Evolutionary conservation across 1,140 invertebrate species (phyloP), one percentile per base, ranked within the genome.

Genomic region (Uloborus diversus): DNA sequence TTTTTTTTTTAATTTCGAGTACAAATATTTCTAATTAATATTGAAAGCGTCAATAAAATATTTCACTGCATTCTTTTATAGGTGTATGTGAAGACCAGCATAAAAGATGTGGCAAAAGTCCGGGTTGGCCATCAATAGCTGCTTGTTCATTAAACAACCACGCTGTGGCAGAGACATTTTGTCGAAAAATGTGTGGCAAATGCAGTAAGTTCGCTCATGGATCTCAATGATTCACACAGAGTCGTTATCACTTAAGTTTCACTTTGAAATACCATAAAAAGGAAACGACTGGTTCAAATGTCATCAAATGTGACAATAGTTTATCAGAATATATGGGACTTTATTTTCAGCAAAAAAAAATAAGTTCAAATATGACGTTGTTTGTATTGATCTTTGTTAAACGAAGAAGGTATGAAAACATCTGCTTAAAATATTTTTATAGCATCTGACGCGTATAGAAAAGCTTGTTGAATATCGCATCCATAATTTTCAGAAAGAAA

Each of bases 161-260:
- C 51, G 13, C 49, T 1, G 51, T 70, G 3, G 68, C 49, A 11
- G 57, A 70, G 3, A 57, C 33, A 37, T 70, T 49, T 4, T 70
- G 68, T 13, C 13, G 68, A 17, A 57, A 57, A 37, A 70, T 70
- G 68, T 70, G 68, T 33, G 20, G 32, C 13, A 27, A 25, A 27
- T 70, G 68, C 25, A 35, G 68, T 70, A 70, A n/a, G n/a, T n/a
- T n/a, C n/a, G n/a, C n/a, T n/a, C n/a, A n/a, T n/a, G n/a, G n/a
- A n/a, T n/a, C n/a, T n/a, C n/a, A n/a, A n/a, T n/a, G n/a, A n/a
- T n/a, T n/a, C n/a, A n/a, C n/a, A n/a, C n/a, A n/a, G n/a, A n/a
- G n/a, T n/a, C n/a, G n/a, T n/a, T n/a, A n/a, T n/a, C n/a, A n/a
- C n/a, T n/a, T n/a, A n/a, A 57, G 68, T 37, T 20, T 42, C 17